These are phyloP conservation scores for Arremon aurantiirostris DNA, from an alignment of 2,797 vertebrate species.

Conservation along the genomic window DNA sequence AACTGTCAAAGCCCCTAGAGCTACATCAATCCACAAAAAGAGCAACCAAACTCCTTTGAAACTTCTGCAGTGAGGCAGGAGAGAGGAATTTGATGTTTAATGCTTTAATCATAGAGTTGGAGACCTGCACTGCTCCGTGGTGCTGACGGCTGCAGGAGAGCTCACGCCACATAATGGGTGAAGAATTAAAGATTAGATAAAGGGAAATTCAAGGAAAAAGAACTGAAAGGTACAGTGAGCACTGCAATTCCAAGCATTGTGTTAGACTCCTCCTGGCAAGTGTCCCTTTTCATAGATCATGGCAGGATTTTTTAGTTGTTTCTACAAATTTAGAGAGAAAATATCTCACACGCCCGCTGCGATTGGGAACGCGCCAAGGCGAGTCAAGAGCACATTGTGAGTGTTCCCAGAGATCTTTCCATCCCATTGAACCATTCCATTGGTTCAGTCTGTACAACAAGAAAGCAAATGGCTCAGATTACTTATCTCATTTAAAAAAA, in stretches of 20 bases:
- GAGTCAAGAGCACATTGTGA: neutral
- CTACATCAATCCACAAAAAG: neutral
- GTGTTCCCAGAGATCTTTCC: conserved; percentile 15
- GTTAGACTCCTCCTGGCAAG: neutral
- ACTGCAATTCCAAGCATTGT: neutral
- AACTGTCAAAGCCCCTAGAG: neutral
- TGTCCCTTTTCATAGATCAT: neutral
- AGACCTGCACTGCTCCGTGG: neutral
- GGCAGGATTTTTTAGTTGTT: conserved; percentile 2
- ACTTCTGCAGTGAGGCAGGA: neutral
- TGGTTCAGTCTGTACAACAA: neutral
- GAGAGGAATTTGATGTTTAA: neutral
- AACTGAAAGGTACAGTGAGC: neutral
- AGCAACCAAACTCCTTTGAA: neutral
- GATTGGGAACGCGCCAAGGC: neutral
- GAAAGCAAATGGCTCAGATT: neutral
- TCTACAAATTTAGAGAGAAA: conserved; percentile 15
- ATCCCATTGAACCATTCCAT: neutral
- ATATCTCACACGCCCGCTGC: neutral
- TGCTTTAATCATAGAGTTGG: neutral
- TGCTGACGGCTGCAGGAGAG: neutral
- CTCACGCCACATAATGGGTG: rapidly evolving
- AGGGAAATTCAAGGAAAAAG: neutral
- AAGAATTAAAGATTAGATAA: neutral
- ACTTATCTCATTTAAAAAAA: neutral